phyloP scores from a whole-genome alignment of 2,113 vertebrate species.

The Chaetorhynchus papuensis region DNA sequence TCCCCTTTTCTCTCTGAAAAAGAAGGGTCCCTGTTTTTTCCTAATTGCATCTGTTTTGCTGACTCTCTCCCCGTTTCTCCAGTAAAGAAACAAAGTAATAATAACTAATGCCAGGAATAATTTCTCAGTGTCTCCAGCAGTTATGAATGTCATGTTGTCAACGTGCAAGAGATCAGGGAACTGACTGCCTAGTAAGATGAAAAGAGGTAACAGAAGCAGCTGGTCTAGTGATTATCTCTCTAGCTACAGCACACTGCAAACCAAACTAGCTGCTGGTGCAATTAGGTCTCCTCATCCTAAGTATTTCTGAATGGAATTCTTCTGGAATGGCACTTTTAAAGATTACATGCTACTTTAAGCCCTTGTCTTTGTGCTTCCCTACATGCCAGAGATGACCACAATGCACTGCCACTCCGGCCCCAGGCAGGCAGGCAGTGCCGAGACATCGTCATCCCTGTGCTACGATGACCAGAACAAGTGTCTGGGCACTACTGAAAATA shows the following conservation, averaged over 20 bases:
- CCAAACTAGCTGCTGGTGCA: neutral
- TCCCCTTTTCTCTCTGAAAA: neutral
- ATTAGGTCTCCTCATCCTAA: neutral
- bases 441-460: neutral
- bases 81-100: neutral
- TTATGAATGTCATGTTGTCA: neutral
- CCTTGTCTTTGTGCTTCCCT: neutral
- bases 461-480: constrained; percentile 2
- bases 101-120: neutral
- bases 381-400: constrained; percentile 7
- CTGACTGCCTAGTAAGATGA: neutral
- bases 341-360: neutral
- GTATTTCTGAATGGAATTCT: constrained; percentile 22
- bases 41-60: neutral
- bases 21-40: neutral
- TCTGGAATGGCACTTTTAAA: constrained; percentile 43
- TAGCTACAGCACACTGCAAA: neutral
- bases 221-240: neutral
- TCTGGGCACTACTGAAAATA: constrained; percentile 40
- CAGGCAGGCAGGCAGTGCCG: neutral
- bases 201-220: neutral
- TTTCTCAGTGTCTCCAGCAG: neutral
- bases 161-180: neutral
- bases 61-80: neutral
- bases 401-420: neutral